Evolutionary conservation across 2,888 invertebrate species (phyloP).

Genomic region (Ligdia adustata): DNA sequence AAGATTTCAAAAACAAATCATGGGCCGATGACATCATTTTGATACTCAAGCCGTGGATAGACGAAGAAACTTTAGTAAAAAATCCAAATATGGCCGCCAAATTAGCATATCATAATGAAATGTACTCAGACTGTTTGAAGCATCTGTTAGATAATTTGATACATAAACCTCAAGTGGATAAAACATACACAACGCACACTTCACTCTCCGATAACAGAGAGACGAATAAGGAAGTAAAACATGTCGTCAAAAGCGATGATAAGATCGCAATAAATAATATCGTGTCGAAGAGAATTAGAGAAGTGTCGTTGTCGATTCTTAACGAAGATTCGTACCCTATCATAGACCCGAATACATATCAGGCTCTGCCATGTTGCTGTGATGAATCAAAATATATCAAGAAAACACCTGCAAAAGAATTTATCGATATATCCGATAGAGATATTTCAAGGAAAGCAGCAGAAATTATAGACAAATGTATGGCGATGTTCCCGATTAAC

Average conservation of each 20-base stretch:
- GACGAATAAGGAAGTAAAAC: slow-evolving; percentile 28
- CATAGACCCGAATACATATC: slow-evolving; percentile 52
- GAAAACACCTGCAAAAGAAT: slow-evolving; percentile 30
- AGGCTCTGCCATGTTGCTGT: slow-evolving; percentile 66
- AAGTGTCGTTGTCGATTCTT: slow-evolving; percentile 65
- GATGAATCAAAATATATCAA: slow-evolving; percentile 61
- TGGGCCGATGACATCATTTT: slow-evolving; percentile 72
- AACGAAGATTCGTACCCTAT: slow-evolving; percentile 66
- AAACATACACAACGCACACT: slow-evolving; percentile 60
- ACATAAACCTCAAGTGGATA: slow-evolving; percentile 42
- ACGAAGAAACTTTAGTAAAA: slow-evolving; percentile 51
- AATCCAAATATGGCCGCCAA: slow-evolving; percentile 74
- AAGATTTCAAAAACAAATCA: slow-evolving; percentile 65
- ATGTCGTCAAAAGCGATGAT: slow-evolving; percentile 52
- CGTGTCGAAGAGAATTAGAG: slow-evolving; percentile 72
- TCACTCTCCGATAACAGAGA: slow-evolving; percentile 30
- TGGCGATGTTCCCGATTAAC: slow-evolving; percentile 68
- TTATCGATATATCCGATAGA: slow-evolving; percentile 35
- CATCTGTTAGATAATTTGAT: slow-evolving; percentile 62
- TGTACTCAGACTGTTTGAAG: slow-evolving; percentile 63
- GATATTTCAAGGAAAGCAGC: slow-evolving; percentile 64
- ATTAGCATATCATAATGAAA: slow-evolving; percentile 64
- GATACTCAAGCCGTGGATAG: slow-evolving; percentile 66
- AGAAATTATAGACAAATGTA: slow-evolving; percentile 66
- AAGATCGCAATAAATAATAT: slow-evolving; percentile 62